A percentile compares a stretch with the other conserved stretches of the same genome.
Evolutionary conservation across 2,888 invertebrate species (phyloP).

Genomic region (Electrophaes corylata): DNA sequence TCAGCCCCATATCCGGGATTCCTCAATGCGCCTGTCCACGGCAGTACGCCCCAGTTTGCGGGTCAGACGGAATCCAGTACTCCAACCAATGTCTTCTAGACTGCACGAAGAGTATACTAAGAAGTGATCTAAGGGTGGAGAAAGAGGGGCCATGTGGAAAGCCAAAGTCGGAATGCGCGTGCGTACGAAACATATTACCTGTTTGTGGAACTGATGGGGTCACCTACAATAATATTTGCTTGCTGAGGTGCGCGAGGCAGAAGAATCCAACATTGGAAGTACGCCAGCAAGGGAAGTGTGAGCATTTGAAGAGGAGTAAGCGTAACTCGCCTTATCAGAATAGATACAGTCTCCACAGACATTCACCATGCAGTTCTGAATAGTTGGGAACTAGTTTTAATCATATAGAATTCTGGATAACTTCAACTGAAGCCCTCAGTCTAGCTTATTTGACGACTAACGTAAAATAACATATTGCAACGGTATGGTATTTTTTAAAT

Average conservation of each 20-base stretch:
- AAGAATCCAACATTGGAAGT: conserved; percentile 18
- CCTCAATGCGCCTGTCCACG: conserved; percentile 19
- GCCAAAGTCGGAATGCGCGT: conserved; percentile 3
- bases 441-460: too few species aligned
- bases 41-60: conserved; percentile 25
- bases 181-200: conserved; percentile 1
- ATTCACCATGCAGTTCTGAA: conserved; percentile 6
- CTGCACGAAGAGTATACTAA: conserved; percentile 16
- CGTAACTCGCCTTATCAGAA: conserved; percentile 3
- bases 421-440: too few species aligned
- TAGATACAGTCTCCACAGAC: conserved; percentile 10
- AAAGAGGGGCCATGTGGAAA: conserved; percentile 9
- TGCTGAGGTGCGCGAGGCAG: conserved; percentile 21
- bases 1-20: conserved; percentile 2
- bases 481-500: too few species aligned
- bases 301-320: conserved; percentile 10
- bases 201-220: conserved; percentile 30
- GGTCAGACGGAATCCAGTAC: conserved; percentile 26
- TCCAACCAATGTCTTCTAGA: conserved; percentile 26
- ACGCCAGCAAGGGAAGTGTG: conserved; percentile 17
- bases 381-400: not conserved
- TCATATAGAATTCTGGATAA: not conserved
- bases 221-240: conserved; percentile 27
- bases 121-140: conserved; percentile 7
- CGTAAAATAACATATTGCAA: too few species aligned